Conservation (phyloP, 2,797 vertebrate genomes). For the Lepidocolaptes lacrymiger region DNA sequence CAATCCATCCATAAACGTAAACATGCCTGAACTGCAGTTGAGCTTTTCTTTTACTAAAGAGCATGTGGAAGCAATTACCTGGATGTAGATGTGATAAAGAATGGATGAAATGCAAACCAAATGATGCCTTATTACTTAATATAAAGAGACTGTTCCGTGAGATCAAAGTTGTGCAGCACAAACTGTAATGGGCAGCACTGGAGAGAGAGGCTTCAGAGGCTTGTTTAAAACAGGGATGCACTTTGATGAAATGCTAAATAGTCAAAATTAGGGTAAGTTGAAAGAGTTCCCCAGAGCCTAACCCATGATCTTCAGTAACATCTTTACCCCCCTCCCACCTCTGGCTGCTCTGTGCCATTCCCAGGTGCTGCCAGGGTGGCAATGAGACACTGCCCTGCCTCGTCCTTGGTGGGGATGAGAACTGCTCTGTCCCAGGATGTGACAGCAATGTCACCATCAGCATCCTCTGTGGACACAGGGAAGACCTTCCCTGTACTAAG, state of each 20-base stretch:
- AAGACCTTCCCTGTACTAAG: not conserved
- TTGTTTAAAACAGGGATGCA: conserved; percentile 15
- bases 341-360: not conserved
- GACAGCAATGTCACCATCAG: not conserved
- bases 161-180: conserved; percentile 61
- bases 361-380: not conserved
- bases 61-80: conserved; percentile 72
- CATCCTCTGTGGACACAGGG: rapidly evolving
- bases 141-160: conserved; percentile 46
- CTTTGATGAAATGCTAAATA: conserved; percentile 59
- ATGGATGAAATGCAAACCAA: conserved; percentile 66
- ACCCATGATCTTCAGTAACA: not conserved
- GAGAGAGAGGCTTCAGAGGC: conserved; percentile 19
- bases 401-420: rapidly evolving
- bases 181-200: conserved; percentile 14
- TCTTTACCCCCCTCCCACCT: not conserved
- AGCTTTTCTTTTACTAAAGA: conserved; percentile 49
- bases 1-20: conserved; percentile 45
- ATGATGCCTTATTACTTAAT: conserved; percentile 71
- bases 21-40: conserved; percentile 23
- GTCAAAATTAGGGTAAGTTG: conserved; percentile 21
- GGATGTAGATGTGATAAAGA: conserved; percentile 66
- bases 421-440: rapidly evolving
- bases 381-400: not conserved
- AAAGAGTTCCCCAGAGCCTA: conserved; percentile 9